phyloP scores from a whole-genome alignment of 2,113 vertebrate species.

The Tragelaphus scriptus region DNA sequence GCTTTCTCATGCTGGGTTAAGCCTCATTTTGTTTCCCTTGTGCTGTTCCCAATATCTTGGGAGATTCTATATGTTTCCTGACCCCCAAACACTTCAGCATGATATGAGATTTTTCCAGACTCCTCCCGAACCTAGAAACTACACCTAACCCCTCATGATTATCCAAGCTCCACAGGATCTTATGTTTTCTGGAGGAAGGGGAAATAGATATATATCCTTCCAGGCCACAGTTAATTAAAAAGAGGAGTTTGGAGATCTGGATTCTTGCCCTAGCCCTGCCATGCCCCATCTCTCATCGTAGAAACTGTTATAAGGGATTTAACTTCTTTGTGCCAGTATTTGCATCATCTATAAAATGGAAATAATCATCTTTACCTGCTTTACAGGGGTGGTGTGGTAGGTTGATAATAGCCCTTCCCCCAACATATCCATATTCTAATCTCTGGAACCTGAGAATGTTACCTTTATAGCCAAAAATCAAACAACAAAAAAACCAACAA shows the following conservation, averaged over 20 bases:
- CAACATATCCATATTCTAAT: not conserved
- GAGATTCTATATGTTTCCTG: not conserved
- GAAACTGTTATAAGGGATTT: not conserved
- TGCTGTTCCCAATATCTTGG: not conserved
- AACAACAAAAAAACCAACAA: not conserved
- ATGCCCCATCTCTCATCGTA: not conserved
- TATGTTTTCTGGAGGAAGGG: conserved; percentile 7
- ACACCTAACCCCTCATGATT: conserved; percentile 15
- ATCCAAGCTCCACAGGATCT: not conserved
- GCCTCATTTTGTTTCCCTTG: not conserved
- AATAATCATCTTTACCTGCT: not conserved
- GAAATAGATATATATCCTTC: not conserved
- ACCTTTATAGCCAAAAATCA: not conserved
- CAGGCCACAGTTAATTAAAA: not conserved
- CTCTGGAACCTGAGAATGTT: not conserved
- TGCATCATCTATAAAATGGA: not conserved
- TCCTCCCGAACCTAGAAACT: not conserved
- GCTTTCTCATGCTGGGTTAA: conserved; percentile 4
- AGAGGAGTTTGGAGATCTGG: not conserved
- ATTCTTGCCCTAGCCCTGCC: not conserved
- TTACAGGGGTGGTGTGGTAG: not conserved
- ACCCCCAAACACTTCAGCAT: not conserved
- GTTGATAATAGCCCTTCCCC: not conserved
- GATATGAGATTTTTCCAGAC: conserved; percentile 1
- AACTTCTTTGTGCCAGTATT: not conserved